Evolutionary conservation across 2,888 invertebrate species (phyloP).

Genomic region (Ashinkailepas kermadecensis): DNA sequence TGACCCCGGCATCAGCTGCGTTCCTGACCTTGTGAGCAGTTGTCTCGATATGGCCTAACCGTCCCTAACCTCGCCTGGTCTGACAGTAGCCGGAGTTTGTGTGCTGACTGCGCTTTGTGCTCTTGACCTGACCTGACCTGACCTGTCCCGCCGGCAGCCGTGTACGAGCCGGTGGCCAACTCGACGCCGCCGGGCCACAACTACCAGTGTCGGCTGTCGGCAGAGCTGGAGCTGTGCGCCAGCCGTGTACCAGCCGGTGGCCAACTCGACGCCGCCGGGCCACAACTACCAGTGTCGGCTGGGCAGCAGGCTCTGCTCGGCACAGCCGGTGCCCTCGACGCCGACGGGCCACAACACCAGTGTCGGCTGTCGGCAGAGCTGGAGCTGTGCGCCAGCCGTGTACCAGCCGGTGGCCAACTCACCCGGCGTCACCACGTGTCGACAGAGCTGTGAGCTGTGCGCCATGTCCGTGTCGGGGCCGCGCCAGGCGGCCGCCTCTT

Average conservation of each 20-base stretch:
- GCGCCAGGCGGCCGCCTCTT: slow-evolving; percentile 6
- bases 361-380: too few relatives aligned
- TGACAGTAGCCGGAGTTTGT: too few relatives aligned
- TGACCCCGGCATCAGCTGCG: too few relatives aligned
- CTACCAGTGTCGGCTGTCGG: neutral
- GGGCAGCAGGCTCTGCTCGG: too few relatives aligned
- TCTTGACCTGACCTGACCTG: neutral
- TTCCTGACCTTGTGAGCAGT: too few relatives aligned
- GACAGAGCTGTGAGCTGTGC: neutral
- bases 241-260: slow-evolving; percentile 1
- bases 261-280: neutral
- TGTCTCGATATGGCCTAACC: too few relatives aligned
- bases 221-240: neutral
- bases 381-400: too few relatives aligned
- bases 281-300: neutral
- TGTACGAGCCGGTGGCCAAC: neutral
- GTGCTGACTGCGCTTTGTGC: too few relatives aligned
- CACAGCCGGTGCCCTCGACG: neutral
- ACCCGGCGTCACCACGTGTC: neutral
- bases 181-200: neutral
- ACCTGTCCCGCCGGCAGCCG: neutral
- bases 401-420: neutral
- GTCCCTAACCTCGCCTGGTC: too few relatives aligned
- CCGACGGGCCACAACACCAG: neutral
- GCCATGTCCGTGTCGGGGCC: neutral